Percentiles rank a stretch among this genome's conserved stretches.
Evolutionary conservation across 2,113 vertebrate genomes (phyloP).

Genomic region (Emydocephalus ijimae): DNA sequence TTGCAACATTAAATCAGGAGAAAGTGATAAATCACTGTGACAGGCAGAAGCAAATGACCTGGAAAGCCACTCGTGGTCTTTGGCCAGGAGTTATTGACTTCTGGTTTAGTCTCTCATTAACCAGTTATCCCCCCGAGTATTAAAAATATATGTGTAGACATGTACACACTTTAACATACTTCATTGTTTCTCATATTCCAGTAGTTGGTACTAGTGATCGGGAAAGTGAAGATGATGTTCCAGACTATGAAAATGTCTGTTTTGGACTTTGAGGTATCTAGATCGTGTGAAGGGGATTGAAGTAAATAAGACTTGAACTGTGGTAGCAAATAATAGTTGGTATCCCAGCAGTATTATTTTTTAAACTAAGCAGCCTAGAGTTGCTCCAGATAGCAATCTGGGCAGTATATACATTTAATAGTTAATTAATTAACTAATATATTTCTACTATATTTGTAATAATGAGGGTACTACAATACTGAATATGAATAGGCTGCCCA

Average conservation of each 20-base stretch:
- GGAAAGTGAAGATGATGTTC: constrained; percentile 25
- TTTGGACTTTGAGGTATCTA: constrained; percentile 7
- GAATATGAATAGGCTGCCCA: not conserved
- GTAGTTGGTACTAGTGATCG: not conserved
- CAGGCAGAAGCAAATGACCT: not conserved
- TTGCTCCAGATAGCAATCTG: not conserved
- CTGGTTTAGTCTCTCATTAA: not conserved
- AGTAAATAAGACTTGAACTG: not conserved
- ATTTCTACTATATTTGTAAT: not conserved
- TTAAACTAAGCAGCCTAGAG: not conserved
- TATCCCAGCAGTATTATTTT: not conserved
- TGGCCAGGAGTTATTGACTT: not conserved
- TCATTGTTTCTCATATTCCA: not conserved
- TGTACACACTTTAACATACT: not conserved
- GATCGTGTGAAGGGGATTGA: not conserved
- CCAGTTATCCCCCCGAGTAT: not conserved
- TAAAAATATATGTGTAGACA: not conserved
- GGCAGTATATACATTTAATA: not conserved
- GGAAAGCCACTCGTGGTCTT: not conserved
- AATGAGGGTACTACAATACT: not conserved
- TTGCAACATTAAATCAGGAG: not conserved
- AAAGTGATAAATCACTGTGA: not conserved
- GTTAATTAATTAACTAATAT: too few relatives aligned
- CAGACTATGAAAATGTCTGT: constrained; percentile 26
- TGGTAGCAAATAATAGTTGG: not conserved